A percentile compares a stretch with the other conserved stretches of the same genome.
These are phyloP conservation scores for Lepilemur septentrionalis DNA, from an alignment of 2,797 vertebrate species.

Conservation along the genomic window DNA sequence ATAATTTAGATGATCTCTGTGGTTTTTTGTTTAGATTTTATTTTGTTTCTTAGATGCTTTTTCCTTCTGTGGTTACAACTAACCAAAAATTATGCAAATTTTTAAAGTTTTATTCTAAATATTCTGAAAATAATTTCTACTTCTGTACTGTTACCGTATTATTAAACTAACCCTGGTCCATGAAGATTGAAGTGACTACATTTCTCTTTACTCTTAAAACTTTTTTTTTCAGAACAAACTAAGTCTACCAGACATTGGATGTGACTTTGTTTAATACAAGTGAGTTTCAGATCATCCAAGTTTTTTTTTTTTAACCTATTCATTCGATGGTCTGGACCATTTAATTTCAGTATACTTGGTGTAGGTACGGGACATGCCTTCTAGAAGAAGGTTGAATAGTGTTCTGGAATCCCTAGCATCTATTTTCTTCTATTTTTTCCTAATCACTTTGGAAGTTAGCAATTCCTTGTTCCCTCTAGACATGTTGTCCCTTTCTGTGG, in stretches of 20 bases:
- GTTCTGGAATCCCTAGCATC: neutral
- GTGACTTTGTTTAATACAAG: conserved; percentile 22
- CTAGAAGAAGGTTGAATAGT: neutral
- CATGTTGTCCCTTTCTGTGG: neutral
- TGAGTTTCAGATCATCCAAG: neutral
- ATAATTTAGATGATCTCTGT: neutral
- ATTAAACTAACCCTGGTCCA: neutral
- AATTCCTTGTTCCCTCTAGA: neutral
- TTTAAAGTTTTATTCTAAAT: conserved; percentile 10
- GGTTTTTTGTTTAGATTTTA: neutral
- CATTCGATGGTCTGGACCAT: neutral
- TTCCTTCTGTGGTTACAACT: neutral
- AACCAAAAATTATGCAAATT: conserved; percentile 27
- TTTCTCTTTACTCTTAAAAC: conserved; percentile 38
- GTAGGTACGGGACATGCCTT: neutral
- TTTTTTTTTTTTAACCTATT: conserved; percentile 11
- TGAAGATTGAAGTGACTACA: neutral
- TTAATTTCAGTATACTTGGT: conserved; percentile 24
- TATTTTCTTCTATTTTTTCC: conserved; percentile 1
- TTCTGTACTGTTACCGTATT: neutral
- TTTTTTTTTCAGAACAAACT: neutral
- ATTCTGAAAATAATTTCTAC: neutral
- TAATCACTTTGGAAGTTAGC: neutral
- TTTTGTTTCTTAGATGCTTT: neutral
- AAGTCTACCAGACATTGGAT: neutral